Conservation (phyloP, 2,797 vertebrate genomes). For the Rhyacichthys aspro region DNA sequence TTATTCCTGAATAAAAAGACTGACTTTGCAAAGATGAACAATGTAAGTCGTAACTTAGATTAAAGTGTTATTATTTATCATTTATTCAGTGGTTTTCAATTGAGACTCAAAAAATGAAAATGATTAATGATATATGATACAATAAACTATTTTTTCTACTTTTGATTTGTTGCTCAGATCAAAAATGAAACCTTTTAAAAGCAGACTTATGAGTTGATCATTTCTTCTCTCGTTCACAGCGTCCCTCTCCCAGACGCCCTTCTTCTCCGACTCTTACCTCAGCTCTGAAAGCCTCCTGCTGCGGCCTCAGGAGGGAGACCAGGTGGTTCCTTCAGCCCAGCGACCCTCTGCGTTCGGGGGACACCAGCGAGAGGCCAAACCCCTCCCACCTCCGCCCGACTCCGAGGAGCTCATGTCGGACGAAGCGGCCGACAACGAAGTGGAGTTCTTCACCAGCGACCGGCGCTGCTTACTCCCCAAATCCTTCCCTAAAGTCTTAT, state of each 20-base stretch:
- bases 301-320: slow-evolving; percentile 77
- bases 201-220: too few species aligned
- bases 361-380: slow-evolving; percentile 82
- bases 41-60: too few species aligned
- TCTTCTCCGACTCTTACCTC: slow-evolving; percentile 67
- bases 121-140: too few species aligned
- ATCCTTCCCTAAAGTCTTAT: slow-evolving; percentile 60
- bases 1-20: too few species aligned
- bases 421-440: slow-evolving; percentile 90
- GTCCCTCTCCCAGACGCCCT: slow-evolving; percentile 52
- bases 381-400: slow-evolving; percentile 87
- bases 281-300: slow-evolving; percentile 62
- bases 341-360: slow-evolving; percentile 80
- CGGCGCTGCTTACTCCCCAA: slow-evolving; percentile 76
- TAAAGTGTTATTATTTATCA: too few species aligned
- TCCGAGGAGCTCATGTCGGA: slow-evolving; percentile 82
- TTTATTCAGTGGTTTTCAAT: too few species aligned
- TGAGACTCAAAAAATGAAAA: too few species aligned
- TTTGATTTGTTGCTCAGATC: too few species aligned
- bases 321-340: slow-evolving; percentile 83
- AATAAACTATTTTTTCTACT: too few species aligned
- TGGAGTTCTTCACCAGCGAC: slow-evolving; percentile 92
- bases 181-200: too few species aligned
- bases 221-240: slow-evolving; percentile 66
- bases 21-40: neutral